Percentiles rank a stretch among this genome's conserved stretches.
phyloP scores from a whole-genome alignment of 2,113 vertebrate genomes.

The Pampusana beccarii region DNA sequence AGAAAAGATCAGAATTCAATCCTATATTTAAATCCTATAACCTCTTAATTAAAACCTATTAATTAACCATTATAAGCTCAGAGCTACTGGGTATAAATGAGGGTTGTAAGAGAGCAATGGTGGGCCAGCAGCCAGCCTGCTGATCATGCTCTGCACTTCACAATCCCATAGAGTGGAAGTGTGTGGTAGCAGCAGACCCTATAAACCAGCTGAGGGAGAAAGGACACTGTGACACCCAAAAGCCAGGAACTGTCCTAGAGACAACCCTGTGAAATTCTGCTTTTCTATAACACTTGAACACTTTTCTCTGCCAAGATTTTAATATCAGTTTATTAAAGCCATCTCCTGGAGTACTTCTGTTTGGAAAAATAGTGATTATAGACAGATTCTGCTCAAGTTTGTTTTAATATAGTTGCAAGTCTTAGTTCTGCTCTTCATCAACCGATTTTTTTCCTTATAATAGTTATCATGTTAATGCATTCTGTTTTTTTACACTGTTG shows the following conservation, averaged over 20 bases:
- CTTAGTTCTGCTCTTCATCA: not conserved
- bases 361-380: not conserved
- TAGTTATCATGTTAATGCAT: not conserved
- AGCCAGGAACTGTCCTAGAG: not conserved
- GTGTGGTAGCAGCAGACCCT: not conserved
- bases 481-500: not conserved
- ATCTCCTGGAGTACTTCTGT: not conserved
- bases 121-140: not conserved
- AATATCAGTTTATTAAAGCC: not conserved
- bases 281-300: not conserved
- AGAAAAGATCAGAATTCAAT: not conserved
- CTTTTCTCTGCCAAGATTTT: not conserved
- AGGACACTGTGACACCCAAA: not conserved
- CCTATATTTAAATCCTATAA: conserved; percentile 10
- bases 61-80: conserved; percentile 13
- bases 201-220: not conserved
- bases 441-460: not conserved
- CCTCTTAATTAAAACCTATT: conserved; percentile 12
- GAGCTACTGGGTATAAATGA: not conserved
- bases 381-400: not conserved
- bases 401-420: not conserved
- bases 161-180: not conserved
- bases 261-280: not conserved
- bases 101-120: not conserved
- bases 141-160: not conserved